phyloP scores from a whole-genome alignment of 2,888 invertebrate species.

The Mythimna loreyi region DNA sequence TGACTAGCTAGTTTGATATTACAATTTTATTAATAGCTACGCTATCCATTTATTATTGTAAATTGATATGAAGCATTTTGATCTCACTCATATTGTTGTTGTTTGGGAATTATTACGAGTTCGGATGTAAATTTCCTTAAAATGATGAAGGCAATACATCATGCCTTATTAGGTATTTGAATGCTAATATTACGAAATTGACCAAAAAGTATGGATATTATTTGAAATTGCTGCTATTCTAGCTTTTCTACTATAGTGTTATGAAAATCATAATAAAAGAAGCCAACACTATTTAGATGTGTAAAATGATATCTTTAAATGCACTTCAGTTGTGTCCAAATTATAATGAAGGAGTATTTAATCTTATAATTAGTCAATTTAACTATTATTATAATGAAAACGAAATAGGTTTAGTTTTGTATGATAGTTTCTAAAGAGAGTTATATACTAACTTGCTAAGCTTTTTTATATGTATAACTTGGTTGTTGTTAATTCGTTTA shows the following conservation, averaged over 20 bases:
- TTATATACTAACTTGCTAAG: conserved; percentile 80
- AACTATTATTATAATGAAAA: conserved; percentile 76
- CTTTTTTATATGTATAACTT: conserved; percentile 84
- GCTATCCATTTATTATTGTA: conserved; percentile 72
- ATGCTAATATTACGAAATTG: conserved; percentile 80
- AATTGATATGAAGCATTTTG: conserved; percentile 78
- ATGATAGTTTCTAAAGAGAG: conserved; percentile 75
- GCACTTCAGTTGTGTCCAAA: conserved; percentile 83
- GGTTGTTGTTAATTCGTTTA: conserved; percentile 81
- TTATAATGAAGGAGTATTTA: conserved; percentile 77
- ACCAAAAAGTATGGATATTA: conserved; percentile 80
- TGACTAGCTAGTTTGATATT: conserved; percentile 66
- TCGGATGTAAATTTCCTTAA: conserved; percentile 75
- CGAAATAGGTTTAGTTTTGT: conserved; percentile 83
- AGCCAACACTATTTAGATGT: conserved; percentile 70
- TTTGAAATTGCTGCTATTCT: conserved; percentile 78
- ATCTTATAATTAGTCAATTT: conserved; percentile 86
- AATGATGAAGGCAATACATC: conserved; percentile 78
- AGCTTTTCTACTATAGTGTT: conserved; percentile 82
- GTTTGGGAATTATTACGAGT: conserved; percentile 69
- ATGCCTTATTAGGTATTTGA: conserved; percentile 79
- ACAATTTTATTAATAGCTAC: conserved; percentile 62
- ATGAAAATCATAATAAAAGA: conserved; percentile 71
- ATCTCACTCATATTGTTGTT: conserved; percentile 85
- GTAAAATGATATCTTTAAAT: conserved; percentile 65